These are phyloP conservation scores for Zaprionus taronus DNA, from an alignment of 1,140 invertebrate genomes.

Conservation along the genomic window DNA sequence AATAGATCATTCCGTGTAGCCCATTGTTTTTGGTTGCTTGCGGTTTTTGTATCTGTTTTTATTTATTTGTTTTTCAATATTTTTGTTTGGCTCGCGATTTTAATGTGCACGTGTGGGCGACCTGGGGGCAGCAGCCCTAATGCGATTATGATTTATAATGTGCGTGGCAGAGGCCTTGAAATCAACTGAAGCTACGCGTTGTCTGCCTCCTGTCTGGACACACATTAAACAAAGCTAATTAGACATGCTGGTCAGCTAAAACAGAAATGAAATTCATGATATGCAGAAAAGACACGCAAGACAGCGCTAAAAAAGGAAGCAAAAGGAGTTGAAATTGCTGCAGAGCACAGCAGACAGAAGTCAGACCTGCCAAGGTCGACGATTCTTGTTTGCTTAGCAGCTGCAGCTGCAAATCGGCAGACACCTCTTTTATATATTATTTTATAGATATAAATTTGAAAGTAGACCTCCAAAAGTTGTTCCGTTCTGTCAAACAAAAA, in stretches of 20 bases:
- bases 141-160: conserved; percentile 77
- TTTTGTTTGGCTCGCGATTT: conserved; percentile 31
- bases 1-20: conserved; percentile 66
- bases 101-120: conserved; percentile 58
- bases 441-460: conserved; percentile 44
- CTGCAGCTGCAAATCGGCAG: conserved; percentile 32
- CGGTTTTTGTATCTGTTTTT: conserved; percentile 34
- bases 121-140: conserved; percentile 56
- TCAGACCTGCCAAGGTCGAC: neutral
- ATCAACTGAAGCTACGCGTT: conserved; percentile 6
- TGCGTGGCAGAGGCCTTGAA: conserved; percentile 62
- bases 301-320: neutral
- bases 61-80: conserved; percentile 17
- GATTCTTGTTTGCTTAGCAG: conserved; percentile 7
- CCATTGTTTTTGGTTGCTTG: conserved; percentile 10
- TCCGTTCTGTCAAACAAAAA: conserved; percentile 49
- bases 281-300: conserved; percentile 26
- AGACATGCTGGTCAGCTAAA: conserved; percentile 61
- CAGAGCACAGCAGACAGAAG: neutral
- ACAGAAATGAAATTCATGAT: conserved; percentile 26
- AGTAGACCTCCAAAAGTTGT: conserved; percentile 60
- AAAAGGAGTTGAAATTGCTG: neutral
- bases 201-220: conserved; percentile 44
- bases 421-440: conserved; percentile 2
- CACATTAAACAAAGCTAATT: conserved; percentile 60